Percentiles rank a stretch among this genome's conserved stretches.
Evolutionary conservation across 1,140 invertebrate genomes (phyloP).

Genomic region (Kradibia gibbosae): DNA sequence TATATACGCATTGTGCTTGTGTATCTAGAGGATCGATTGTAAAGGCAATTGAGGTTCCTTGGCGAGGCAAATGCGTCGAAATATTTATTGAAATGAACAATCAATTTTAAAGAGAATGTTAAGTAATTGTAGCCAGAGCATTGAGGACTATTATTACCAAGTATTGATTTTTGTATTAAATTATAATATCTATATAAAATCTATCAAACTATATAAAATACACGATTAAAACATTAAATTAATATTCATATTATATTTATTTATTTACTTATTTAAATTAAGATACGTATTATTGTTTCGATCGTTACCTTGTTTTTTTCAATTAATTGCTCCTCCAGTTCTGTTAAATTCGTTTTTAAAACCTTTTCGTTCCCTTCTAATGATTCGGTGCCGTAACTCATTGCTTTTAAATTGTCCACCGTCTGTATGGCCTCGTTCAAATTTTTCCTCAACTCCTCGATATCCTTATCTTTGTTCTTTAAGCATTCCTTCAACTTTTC

Average conservation of each 20-base stretch:
- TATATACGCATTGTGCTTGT: no score
- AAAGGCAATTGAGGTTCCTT: no score
- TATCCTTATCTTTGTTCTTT: conserved; percentile 70
- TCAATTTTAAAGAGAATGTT: no score
- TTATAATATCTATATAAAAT: no score
- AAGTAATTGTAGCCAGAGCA: no score
- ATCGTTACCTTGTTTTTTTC: conserved; percentile 75
- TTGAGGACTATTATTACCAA: no score
- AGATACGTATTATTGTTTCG: conserved; percentile 12
- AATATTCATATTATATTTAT: background rate
- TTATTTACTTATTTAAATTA: background rate
- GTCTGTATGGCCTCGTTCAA: conserved; percentile 71
- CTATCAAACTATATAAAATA: no score
- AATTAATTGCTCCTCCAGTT: conserved; percentile 82
- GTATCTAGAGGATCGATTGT: no score
- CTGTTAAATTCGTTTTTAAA: conserved; percentile 76
- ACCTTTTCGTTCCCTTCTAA: conserved; percentile 74
- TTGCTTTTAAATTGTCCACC: conserved; percentile 71
- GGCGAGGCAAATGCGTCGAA: no score
- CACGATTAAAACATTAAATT: no score
- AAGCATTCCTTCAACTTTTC: conserved; percentile 63
- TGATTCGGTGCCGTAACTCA: conserved; percentile 65
- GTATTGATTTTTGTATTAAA: no score
- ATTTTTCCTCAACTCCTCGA: conserved; percentile 70
- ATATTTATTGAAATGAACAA: no score